These are phyloP conservation scores for Cosmopolites sordidus DNA, from an alignment of 2,888 invertebrate species.

Conservation along the genomic window DNA sequence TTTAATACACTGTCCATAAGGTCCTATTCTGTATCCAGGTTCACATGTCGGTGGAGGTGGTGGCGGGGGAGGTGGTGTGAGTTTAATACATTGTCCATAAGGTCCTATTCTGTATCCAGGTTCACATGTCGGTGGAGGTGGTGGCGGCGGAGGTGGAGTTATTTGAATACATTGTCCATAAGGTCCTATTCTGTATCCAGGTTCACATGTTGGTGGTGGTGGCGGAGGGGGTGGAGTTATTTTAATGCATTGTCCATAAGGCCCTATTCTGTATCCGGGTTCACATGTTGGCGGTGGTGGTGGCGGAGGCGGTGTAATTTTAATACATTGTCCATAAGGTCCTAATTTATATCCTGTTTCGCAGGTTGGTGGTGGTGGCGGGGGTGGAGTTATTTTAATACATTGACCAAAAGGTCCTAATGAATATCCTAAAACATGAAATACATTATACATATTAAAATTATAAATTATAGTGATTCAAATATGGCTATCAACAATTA, in stretches of 20 bases:
- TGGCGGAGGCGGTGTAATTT: not conserved
- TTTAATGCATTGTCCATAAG: constrained; percentile 10
- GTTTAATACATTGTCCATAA: not conserved
- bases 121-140: constrained; percentile 2
- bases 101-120: constrained; percentile 6
- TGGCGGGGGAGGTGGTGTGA: not conserved
- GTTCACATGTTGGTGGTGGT: no score
- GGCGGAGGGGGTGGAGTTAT: no score
- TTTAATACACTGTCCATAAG: not conserved
- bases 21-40: not conserved
- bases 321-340: not conserved
- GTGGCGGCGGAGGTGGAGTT: not conserved
- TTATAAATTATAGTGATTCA: no score
- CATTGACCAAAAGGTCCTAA: not conserved
- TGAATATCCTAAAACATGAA: not conserved
- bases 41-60: not conserved
- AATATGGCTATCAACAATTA: no score
- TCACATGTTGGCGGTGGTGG: not conserved
- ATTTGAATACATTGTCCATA: not conserved
- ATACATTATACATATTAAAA: no score
- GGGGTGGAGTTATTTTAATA: not conserved
- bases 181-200: no score
- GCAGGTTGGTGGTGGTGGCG: not conserved
- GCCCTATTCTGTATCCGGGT: constrained; percentile 4
- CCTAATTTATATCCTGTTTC: not conserved